phyloP scores from a whole-genome alignment of 2,113 vertebrate species.

The Ahaetulla prasina region DNA sequence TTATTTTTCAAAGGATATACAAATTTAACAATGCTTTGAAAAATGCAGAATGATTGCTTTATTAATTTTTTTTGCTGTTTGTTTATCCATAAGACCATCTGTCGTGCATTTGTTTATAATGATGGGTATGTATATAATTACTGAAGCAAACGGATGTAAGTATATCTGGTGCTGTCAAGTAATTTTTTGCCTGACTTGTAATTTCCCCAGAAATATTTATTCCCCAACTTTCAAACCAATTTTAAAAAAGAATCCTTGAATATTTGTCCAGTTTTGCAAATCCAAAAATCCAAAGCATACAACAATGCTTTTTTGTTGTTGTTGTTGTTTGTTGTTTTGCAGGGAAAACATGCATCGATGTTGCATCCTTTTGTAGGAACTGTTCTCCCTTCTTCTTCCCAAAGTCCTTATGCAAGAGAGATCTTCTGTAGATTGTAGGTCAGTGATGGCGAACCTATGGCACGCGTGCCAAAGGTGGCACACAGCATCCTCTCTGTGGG shows the following conservation, averaged over 20 bases:
- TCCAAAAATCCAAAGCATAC: background rate
- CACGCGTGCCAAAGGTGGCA: too few relatives aligned
- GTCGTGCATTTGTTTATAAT: background rate
- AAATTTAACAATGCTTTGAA: background rate
- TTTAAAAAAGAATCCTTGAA: background rate
- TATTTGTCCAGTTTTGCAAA: background rate
- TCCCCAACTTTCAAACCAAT: background rate
- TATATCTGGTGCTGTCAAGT: background rate
- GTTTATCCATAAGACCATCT: background rate
- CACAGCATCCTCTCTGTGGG: too few relatives aligned
- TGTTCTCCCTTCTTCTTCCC: background rate
- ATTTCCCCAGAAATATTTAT: background rate
- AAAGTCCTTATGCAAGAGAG: fast-evolving
- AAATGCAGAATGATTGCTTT: background rate
- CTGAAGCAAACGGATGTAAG: background rate
- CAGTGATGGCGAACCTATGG: too few relatives aligned
- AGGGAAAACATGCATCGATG: background rate
- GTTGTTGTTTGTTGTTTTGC: fast-evolving
- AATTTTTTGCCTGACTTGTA: background rate
- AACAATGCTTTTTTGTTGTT: background rate
- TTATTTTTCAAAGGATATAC: background rate
- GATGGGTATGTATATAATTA: background rate
- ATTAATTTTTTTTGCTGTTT: background rate
- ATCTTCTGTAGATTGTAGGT: background rate
- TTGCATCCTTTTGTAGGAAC: background rate